Conservation (phyloP, 2,113 vertebrate species). For the Rhinopomastus cyanomelas region DNA sequence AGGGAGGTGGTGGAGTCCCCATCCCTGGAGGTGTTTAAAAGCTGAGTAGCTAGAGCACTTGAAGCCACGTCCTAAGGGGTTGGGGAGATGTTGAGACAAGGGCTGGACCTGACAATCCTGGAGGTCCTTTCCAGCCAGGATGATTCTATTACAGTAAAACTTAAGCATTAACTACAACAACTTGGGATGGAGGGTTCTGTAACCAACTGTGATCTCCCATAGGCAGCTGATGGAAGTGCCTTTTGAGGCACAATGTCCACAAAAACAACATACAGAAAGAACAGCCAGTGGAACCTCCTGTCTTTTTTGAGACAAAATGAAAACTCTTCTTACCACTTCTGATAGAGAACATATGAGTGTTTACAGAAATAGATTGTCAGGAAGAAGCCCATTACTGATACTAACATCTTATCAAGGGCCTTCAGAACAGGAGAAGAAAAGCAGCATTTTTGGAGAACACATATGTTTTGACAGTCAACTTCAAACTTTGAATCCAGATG, state of each 20-base stretch:
- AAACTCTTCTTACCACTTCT: not conserved
- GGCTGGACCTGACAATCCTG: too few relatives aligned
- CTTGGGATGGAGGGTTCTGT: not conserved
- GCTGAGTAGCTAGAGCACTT: too few relatives aligned
- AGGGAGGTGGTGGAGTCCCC: too few relatives aligned
- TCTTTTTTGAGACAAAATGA: not conserved
- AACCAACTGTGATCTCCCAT: not conserved
- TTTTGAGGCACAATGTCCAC: not conserved
- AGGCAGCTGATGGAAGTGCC: fast-evolving
- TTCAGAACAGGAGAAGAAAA: not conserved
- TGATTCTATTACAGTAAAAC: not conserved
- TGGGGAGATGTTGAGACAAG: too few relatives aligned
- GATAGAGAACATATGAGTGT: not conserved
- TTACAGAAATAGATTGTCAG: not conserved
- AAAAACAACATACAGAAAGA: not conserved
- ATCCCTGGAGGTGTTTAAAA: too few relatives aligned
- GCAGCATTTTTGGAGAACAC: not conserved
- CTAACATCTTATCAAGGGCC: not conserved
- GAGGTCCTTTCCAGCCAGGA: too few relatives aligned
- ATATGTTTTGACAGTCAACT: not conserved
- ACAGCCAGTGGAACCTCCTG: not conserved
- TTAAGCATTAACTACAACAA: not conserved
- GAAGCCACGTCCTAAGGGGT: too few relatives aligned
- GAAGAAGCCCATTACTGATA: not conserved
- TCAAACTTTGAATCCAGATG: not conserved